phyloP scores from a whole-genome alignment of 2,888 invertebrate genomes.

The Odontomyia ornata region DNA sequence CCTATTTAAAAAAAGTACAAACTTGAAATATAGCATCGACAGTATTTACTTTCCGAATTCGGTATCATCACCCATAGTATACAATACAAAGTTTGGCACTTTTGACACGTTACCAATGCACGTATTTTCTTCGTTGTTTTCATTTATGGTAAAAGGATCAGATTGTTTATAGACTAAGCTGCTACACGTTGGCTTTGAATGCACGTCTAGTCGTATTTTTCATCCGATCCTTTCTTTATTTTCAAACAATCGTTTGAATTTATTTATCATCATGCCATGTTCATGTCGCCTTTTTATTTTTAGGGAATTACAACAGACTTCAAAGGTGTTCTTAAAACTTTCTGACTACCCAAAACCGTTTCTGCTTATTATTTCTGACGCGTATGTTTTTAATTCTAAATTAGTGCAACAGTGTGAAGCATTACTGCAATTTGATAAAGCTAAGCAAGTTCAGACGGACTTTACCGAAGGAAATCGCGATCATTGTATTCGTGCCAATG shows the following conservation, averaged over 20 bases:
- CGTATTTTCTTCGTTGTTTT: background rate
- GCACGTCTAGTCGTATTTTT: too few relatives aligned
- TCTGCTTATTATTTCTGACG: background rate
- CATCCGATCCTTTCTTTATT: too few relatives aligned
- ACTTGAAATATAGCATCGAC: background rate
- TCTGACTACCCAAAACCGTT: background rate
- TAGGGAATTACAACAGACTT: background rate
- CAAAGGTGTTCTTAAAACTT: background rate
- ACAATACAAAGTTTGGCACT: conserved; percentile 4
- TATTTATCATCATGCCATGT: too few relatives aligned
- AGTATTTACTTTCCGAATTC: background rate
- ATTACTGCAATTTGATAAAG: background rate
- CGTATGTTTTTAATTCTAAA: background rate
- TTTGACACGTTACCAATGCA: conserved; percentile 5
- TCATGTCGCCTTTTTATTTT: too few relatives aligned
- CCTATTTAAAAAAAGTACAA: background rate
- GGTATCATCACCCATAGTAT: background rate
- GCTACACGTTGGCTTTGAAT: too few relatives aligned
- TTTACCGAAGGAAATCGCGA: background rate
- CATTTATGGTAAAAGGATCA: background rate
- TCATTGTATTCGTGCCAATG: background rate
- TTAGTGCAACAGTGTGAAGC: background rate
- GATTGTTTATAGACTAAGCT: background rate
- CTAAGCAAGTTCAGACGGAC: background rate
- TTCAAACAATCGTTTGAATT: too few relatives aligned